Conservation (phyloP, 2,113 vertebrate species). For the Penelope pileata region DNA sequence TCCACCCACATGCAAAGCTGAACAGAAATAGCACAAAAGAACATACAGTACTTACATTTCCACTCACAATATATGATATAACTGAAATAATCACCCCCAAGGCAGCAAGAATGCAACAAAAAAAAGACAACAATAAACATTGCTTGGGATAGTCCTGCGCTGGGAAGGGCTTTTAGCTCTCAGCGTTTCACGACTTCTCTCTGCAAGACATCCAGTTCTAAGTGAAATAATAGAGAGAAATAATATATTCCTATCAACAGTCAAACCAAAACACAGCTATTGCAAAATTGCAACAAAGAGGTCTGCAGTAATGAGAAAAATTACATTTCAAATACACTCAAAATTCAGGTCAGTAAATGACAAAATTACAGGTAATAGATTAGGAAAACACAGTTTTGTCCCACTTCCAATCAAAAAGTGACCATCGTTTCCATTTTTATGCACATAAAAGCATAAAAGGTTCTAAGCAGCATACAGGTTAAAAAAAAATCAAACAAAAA, state of each 20-base stretch:
- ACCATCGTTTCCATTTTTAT: background rate
- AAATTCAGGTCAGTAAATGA: background rate
- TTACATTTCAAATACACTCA: background rate
- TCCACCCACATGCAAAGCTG: conserved; percentile 63
- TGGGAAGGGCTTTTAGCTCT: background rate
- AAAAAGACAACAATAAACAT: background rate
- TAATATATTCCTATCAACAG: background rate
- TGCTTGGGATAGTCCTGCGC: background rate
- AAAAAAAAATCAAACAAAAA: background rate
- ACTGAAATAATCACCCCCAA: conserved; percentile 51
- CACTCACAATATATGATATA: conserved; percentile 49
- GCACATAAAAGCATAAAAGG: background rate
- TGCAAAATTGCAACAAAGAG: background rate
- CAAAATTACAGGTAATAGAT: background rate
- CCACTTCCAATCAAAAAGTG: background rate
- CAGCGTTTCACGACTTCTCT: background rate
- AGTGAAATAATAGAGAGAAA: background rate
- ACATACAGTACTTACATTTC: conserved; percentile 68
- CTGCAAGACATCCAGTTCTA: background rate
- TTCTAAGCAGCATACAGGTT: background rate
- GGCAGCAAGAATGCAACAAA: conserved; percentile 14
- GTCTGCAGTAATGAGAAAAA: background rate
- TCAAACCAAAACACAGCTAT: background rate
- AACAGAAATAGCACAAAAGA: conserved; percentile 72
- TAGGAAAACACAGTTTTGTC: background rate